These are phyloP conservation scores for Oasisia sp. DNA, from an alignment of 2,888 invertebrate genomes.

Conservation along the genomic window DNA sequence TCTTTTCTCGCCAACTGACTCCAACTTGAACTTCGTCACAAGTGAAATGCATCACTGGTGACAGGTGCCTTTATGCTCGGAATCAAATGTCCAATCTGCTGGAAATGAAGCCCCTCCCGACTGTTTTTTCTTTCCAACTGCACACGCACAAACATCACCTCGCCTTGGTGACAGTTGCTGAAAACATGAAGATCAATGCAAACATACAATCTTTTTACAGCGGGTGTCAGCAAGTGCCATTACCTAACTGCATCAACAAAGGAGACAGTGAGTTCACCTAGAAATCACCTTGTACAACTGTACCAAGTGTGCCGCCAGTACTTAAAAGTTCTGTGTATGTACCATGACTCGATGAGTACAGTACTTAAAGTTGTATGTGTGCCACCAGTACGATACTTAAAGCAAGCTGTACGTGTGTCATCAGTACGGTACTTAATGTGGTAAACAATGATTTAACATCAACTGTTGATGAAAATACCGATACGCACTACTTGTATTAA, in stretches of 20 bases:
- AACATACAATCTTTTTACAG: not conserved
- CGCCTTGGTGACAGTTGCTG: not conserved
- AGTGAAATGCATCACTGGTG: constrained; percentile 6
- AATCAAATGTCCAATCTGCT: constrained; percentile 5
- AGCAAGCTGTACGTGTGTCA: too few relatives aligned
- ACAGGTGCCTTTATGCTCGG: not conserved
- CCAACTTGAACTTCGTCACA: not conserved
- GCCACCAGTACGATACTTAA: too few relatives aligned
- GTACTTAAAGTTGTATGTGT: too few relatives aligned
- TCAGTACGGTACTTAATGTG: not conserved
- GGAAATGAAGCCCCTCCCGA: constrained; percentile 5
- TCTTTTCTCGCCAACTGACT: not conserved
- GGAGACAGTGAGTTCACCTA: not conserved
- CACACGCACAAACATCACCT: not conserved
- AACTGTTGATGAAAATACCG: not conserved
- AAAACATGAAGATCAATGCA: not conserved
- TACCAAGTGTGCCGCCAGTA: not conserved
- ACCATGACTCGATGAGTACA: too few relatives aligned
- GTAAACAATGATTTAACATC: not conserved
- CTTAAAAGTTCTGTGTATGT: too few relatives aligned
- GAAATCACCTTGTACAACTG: not conserved
- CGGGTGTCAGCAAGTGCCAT: not conserved
- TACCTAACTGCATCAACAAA: not conserved
- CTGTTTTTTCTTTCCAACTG: not conserved
- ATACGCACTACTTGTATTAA: not conserved